Conservation (phyloP, 2,888 invertebrate genomes). For the Teleogryllus oceanicus region DNA sequence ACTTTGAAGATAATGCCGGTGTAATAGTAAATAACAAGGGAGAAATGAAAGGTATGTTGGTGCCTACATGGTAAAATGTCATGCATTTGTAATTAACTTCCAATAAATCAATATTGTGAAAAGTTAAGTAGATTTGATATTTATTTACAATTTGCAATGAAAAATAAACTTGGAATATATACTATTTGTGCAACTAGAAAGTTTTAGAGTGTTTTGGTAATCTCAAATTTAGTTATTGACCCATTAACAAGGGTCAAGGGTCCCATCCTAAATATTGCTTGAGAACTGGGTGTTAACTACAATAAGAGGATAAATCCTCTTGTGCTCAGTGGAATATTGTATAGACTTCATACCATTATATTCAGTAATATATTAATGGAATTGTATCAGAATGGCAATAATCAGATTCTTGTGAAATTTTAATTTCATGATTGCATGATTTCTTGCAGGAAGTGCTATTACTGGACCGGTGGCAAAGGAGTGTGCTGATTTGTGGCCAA, state of each 20-base stretch:
- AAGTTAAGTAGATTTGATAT: background rate
- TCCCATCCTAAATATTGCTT: no score
- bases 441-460: slow-evolving; percentile 74
- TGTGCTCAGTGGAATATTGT: no score
- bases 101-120: background rate
- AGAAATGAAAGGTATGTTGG: slow-evolving; percentile 87
- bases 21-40: slow-evolving; percentile 99
- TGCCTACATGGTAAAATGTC: background rate
- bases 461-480: slow-evolving; percentile 99
- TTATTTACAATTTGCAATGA: background rate
- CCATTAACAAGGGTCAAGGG: no score
- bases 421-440: slow-evolving; percentile 29
- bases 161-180: no score
- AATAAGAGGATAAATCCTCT: no score
- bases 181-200: no score
- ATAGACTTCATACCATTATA: no score
- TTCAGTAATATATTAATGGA: no score
- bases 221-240: no score
- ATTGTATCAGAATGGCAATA: no score
- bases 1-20: slow-evolving; percentile 99
- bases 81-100: background rate
- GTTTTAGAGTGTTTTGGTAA: no score
- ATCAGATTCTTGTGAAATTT: slow-evolving; percentile 19
- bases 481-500: slow-evolving; percentile 99
- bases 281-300: no score